A percentile compares a stretch with the other conserved stretches of the same genome.
phyloP scores from a whole-genome alignment of 2,797 vertebrate species.

The Erpetoichthys calabaricus region DNA sequence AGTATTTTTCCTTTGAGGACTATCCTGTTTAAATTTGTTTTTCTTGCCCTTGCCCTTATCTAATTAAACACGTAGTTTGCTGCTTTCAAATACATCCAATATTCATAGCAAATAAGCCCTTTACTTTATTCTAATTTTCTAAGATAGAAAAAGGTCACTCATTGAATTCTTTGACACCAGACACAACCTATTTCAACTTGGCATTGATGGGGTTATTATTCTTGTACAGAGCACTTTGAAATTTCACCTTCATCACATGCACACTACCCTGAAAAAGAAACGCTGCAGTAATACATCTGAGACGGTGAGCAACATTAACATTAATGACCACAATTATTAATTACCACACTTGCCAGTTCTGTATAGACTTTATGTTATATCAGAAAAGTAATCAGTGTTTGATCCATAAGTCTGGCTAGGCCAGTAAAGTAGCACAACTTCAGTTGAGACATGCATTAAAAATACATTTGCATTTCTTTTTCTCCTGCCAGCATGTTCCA shows the following conservation, averaged over 20 bases:
- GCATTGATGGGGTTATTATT: not conserved
- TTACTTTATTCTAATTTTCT: no score
- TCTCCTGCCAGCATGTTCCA: not conserved
- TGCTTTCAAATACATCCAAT: no score
- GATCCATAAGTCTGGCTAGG: not conserved
- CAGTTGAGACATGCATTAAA: not conserved
- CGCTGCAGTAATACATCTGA: no score
- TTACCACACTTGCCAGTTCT: not conserved
- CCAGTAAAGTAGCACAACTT: not conserved
- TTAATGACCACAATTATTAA: not conserved
- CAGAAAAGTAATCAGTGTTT: not conserved
- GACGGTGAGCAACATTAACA: no score
- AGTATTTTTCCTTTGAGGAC: no score
- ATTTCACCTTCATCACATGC: no score
- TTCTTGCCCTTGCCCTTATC: no score
- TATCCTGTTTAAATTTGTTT: no score
- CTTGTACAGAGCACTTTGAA: no score
- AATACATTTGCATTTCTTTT: not conserved
- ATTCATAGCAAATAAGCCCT: no score
- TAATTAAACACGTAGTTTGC: no score
- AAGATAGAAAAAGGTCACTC: constrained; percentile 21
- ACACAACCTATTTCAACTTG: not conserved
- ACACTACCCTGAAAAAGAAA: no score
- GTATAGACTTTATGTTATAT: not conserved
- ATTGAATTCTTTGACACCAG: constrained; percentile 4